Conservation (phyloP, 1,140 invertebrate species). For the Tetragnatha versicolor region DNA sequence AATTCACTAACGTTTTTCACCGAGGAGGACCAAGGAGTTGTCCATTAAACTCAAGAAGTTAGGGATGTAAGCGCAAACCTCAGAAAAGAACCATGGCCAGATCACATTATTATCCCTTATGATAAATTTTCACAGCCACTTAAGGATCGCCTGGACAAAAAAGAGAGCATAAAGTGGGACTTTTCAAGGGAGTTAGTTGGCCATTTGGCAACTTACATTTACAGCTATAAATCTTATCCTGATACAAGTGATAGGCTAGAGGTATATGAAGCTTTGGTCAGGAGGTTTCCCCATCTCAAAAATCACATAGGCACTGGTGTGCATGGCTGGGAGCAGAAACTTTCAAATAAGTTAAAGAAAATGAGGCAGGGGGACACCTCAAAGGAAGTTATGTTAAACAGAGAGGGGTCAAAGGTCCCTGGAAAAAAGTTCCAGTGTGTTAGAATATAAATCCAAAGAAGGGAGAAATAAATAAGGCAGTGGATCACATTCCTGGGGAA, state of each 20-base stretch:
- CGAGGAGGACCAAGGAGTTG: background rate
- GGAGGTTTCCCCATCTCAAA: background rate
- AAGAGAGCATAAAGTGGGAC: background rate
- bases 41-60: background rate
- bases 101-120: background rate
- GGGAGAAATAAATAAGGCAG: background rate
- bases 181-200: background rate
- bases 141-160: background rate
- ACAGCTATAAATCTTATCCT: background rate
- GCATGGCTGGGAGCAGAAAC: background rate
- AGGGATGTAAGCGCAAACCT: background rate
- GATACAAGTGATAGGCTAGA: background rate
- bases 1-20: background rate
- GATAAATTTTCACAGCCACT: background rate
- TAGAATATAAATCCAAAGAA: background rate
- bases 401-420: background rate
- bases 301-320: background rate
- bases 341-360: background rate
- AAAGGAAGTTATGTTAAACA: background rate
- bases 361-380: background rate
- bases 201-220: background rate
- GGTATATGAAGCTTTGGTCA: background rate
- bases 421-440: background rate
- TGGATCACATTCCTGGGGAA: background rate
- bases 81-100: slow-evolving; percentile 3